Evolutionary conservation across 2,797 vertebrate genomes (phyloP).

Genomic region (Botia kubotai): DNA sequence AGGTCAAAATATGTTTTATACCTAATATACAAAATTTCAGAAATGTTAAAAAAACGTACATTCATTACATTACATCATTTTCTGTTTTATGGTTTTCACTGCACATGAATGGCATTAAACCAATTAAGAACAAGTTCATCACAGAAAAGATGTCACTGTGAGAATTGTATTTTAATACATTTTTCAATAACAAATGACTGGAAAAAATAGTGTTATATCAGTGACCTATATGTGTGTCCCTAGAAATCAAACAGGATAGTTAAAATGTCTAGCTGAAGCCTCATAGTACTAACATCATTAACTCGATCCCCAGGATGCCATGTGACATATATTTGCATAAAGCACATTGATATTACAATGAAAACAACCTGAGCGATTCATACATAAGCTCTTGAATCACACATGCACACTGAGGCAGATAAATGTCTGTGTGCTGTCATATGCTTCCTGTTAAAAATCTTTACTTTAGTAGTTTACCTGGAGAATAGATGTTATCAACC

Average conservation of each 20-base stretch:
- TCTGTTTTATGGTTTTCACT: neutral
- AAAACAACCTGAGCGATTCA: slow-evolving; percentile 29
- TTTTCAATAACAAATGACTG: neutral
- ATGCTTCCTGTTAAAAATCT: neutral
- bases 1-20: too few species aligned
- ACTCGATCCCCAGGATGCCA: slow-evolving; percentile 66
- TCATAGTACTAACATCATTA: slow-evolving; percentile 62
- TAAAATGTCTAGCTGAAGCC: slow-evolving; percentile 63
- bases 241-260: slow-evolving; percentile 63
- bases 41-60: neutral
- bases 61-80: neutral
- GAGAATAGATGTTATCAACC: slow-evolving; percentile 6
- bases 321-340: slow-evolving; percentile 65
- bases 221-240: neutral
- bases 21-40: too few species aligned
- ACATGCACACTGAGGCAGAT: slow-evolving; percentile 5
- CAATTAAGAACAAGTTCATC: slow-evolving; percentile 59
- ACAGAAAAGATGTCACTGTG: slow-evolving; percentile 18
- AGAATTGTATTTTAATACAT: neutral
- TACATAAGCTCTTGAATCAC: neutral
- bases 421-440: slow-evolving; percentile 3
- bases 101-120: neutral
- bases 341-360: slow-evolving; percentile 67
- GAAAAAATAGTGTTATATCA: neutral
- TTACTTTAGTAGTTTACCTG: slow-evolving; percentile 9